These are phyloP conservation scores for Noctua pronuba DNA, from an alignment of 2,888 invertebrate genomes.

Conservation along the genomic window DNA sequence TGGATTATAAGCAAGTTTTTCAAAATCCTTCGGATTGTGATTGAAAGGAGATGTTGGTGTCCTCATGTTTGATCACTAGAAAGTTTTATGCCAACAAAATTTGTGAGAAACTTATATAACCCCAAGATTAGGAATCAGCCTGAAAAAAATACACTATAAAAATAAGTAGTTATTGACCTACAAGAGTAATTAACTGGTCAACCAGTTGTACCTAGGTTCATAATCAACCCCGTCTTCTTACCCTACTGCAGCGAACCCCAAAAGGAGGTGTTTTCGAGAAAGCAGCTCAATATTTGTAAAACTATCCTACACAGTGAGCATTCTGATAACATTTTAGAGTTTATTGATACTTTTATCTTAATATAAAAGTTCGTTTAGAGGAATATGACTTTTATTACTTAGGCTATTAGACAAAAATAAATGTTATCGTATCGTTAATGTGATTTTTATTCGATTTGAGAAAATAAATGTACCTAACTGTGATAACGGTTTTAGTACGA, in stretches of 20 bases:
- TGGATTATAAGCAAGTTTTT: background rate
- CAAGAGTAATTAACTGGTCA: background rate
- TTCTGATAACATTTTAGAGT: constrained; percentile 13
- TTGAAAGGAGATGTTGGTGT: background rate
- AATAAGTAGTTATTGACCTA: background rate
- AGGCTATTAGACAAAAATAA: background rate
- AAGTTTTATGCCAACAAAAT: background rate
- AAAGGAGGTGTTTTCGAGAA: background rate
- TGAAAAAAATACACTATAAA: background rate
- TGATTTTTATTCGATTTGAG: background rate
- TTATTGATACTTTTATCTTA: background rate
- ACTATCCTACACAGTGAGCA: background rate
- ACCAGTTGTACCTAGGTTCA: background rate
- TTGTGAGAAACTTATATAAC: background rate
- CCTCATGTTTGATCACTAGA: background rate
- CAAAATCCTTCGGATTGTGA: background rate
- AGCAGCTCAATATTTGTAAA: background rate
- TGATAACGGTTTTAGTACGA: constrained; percentile 11
- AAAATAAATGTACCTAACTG: background rate
- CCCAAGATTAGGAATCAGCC: background rate
- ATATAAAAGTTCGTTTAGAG: background rate
- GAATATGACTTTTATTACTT: background rate
- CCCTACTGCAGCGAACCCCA: background rate
- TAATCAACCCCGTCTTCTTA: background rate
- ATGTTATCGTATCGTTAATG: no score